Evolutionary conservation across 2,888 invertebrate species (phyloP), one percentile per base, ranked within the genome.

Genomic region (Cynaeus angustus): DNA sequence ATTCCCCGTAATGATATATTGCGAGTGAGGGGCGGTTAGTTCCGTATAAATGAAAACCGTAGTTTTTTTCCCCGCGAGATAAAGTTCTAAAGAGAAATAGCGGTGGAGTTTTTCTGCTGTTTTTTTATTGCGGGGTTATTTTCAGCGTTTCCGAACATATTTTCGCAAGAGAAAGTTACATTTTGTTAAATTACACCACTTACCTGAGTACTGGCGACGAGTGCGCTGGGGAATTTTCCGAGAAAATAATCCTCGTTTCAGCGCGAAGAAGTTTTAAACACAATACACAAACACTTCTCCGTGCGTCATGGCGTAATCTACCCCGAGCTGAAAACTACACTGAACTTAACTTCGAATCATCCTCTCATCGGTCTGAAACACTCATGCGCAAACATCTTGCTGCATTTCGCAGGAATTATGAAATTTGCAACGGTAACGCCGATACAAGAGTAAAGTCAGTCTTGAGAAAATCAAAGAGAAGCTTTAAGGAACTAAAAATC

Each of bases 301-400:
- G 38, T 16, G 41, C 55, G 56, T 38, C 55, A 43, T 68, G 48
- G 33, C 59, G 72, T 71, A 70, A 73, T 77, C 79, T 79, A 76
- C 75, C 73, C 77, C 79, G 77, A 79, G 79, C 68, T 76, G 77
- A 74, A 80, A 79, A 77, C 81, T 78, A 79, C 80, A 82, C 81
- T 81, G 82, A 81, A 79, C 73, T 80, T 79, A 75, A 73, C 77
- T 78, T 75, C 75, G 75, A 72, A 69, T 66, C 73, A 72, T 72
- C 72, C 71, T 70, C 66, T 66, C 59, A 68, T 56, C 50, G 65
- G 72, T 52, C 55, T 52, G 66, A 56, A 72, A 66, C 65, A 69
- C 72, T 65, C 78, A 75, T 77, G 77, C 74, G 74, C 75, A 53
- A 46, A 72, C 66, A 59, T 73, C 71, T 70, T 77, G 74, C 78